These are phyloP conservation scores for Phodopus roborovskii DNA, from an alignment of 2,113 vertebrate species.

Conservation along the genomic window DNA sequence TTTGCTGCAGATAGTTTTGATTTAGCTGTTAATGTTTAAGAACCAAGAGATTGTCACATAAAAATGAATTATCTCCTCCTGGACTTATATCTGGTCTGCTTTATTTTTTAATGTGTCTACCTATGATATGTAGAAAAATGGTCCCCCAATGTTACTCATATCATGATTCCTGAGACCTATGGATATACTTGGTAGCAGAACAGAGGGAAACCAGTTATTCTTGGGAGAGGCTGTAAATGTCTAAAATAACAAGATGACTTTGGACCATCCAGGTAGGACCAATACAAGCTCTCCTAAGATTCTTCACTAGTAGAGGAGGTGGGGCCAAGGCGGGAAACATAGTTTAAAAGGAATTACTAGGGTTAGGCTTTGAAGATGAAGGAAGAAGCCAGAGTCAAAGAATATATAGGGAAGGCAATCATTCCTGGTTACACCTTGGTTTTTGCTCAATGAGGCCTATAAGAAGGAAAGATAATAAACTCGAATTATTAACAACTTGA, in stretches of 20 bases:
- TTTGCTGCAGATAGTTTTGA: not conserved
- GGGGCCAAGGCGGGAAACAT: not conserved
- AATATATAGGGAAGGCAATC: not conserved
- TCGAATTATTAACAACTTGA: not conserved
- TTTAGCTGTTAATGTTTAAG: not conserved
- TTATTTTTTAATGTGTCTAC: not conserved
- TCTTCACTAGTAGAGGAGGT: not conserved
- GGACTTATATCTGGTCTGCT: not conserved
- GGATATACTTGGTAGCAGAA: not conserved
- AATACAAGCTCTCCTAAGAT: not conserved
- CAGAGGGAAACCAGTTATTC: not conserved
- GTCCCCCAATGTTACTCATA: not conserved
- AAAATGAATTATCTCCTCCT: not conserved
- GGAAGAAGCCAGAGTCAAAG: not conserved
- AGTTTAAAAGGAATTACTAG: not conserved
- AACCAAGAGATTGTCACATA: not conserved
- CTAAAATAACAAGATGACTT: not conserved
- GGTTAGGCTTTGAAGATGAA: not conserved
- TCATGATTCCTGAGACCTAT: not conserved
- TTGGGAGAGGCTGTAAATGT: not conserved
- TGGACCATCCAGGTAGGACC: not conserved
- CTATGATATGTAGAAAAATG: not conserved
- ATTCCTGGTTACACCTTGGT: not conserved
- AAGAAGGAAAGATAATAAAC: not conserved
- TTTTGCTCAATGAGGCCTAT: not conserved